Evolutionary conservation across 2,797 vertebrate genomes (phyloP).

Genomic region (Taeniopygia guttata): DNA sequence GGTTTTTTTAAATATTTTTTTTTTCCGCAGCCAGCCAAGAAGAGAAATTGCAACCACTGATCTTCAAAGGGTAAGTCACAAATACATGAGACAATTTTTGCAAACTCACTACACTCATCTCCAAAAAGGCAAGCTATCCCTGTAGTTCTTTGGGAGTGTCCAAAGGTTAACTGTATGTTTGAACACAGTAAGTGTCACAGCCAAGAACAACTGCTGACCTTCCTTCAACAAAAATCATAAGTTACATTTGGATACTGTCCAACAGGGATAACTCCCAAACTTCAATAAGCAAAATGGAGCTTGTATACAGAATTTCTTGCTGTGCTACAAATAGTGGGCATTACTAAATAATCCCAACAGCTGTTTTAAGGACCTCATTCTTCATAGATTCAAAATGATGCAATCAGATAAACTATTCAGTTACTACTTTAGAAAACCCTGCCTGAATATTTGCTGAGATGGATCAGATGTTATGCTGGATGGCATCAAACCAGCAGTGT

Average conservation of each 20-base stretch:
- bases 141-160: not conserved
- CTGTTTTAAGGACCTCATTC: not conserved
- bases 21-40: not conserved
- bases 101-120: not conserved
- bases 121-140: not conserved
- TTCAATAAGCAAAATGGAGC: not conserved
- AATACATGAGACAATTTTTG: not conserved
- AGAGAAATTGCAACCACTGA: not conserved
- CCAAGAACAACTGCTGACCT: not conserved
- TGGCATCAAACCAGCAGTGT: not conserved
- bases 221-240: not conserved
- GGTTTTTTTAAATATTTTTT: fast-evolving
- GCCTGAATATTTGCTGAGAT: not conserved
- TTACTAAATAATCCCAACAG: not conserved
- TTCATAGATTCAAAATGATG: not conserved
- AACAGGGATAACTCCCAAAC: not conserved
- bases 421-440: not conserved
- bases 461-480: not conserved
- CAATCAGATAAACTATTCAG: not conserved
- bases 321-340: not conserved
- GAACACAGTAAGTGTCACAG: not conserved
- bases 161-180: not conserved
- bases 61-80: not conserved
- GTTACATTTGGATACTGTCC: not conserved
- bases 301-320: not conserved